Evolutionary conservation across 2,888 invertebrate genomes (phyloP).

Genomic region (Scelioninae gen. 2): DNA sequence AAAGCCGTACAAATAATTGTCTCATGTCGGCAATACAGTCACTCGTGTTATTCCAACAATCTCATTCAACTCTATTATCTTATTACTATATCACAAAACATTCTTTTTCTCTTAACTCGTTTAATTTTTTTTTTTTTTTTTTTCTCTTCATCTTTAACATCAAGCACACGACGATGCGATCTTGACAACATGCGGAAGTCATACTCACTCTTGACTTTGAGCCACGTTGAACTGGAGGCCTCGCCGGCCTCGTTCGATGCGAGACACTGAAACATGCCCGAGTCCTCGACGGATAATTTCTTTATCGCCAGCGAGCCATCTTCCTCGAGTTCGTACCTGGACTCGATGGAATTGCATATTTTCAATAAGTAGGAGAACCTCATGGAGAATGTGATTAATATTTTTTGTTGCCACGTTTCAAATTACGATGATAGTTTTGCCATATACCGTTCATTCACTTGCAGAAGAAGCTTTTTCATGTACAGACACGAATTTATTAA

Average conservation of each 20-base stretch:
- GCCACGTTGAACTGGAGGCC: constrained; percentile 91
- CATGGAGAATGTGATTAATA: constrained; percentile 11
- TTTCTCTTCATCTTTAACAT: constrained; percentile 29
- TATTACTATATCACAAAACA: constrained; percentile 14
- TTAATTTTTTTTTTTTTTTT: constrained; percentile 19
- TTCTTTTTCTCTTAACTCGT: constrained; percentile 9
- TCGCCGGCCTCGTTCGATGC: constrained; percentile 94
- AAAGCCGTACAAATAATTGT: constrained; percentile 10
- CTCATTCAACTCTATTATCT: constrained; percentile 19
- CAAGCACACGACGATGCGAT: constrained; percentile 45
- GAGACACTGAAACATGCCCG: constrained; percentile 97
- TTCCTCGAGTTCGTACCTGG: constrained; percentile 85
- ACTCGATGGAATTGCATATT: constrained; percentile 59
- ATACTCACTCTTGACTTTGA: constrained; percentile 95
- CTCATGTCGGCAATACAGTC: constrained; percentile 9
- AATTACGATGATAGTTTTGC: too few species aligned
- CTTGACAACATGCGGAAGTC: constrained; percentile 41
- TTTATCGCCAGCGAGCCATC: constrained; percentile 90
- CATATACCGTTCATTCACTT: too few species aligned
- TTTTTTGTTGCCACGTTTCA: constrained; percentile 5
- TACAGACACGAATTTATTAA: too few species aligned
- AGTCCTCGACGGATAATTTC: constrained; percentile 87
- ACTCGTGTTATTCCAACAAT: constrained; percentile 38
- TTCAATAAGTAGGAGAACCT: constrained; percentile 29
- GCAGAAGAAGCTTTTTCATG: too few species aligned